These are phyloP conservation scores for Pocillopora verrucosa DNA, from an alignment of 64 coral and sea anemone species.

Conservation along the genomic window DNA sequence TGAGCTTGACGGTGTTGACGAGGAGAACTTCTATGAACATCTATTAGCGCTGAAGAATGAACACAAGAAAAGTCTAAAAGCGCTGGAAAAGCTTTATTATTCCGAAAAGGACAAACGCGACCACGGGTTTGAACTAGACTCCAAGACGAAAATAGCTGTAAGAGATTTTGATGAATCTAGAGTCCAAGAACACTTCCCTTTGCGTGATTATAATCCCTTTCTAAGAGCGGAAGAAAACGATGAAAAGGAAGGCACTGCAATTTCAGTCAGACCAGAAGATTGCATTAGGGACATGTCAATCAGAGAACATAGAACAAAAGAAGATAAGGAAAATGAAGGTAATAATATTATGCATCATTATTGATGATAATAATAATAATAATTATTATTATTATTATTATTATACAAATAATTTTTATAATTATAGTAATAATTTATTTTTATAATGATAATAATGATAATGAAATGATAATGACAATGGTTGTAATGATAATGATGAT, in stretches of 20 bases:
- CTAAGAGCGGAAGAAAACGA: constrained; percentile 22
- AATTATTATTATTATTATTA: too few species aligned
- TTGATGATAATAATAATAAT: too few species aligned
- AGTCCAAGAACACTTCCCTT: constrained; percentile 31
- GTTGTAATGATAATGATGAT: too few species aligned
- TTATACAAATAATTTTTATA: too few species aligned
- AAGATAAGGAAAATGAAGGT: constrained; percentile 80
- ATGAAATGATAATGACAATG: too few species aligned
- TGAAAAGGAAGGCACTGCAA: constrained; percentile 1
- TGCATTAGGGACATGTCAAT: constrained; percentile 65
- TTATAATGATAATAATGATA: too few species aligned
- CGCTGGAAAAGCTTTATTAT: constrained; percentile 90
- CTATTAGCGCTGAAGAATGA: constrained; percentile 84
- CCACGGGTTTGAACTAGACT: constrained; percentile 75
- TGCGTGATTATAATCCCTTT: constrained; percentile 64
- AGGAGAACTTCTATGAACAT: constrained; percentile 91
- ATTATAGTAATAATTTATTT: too few species aligned
- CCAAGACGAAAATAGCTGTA: constrained; percentile 65
- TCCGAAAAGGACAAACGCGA: constrained; percentile 66
- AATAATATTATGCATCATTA: not conserved
- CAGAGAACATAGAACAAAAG: constrained; percentile 39
- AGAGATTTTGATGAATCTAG: constrained; percentile 38
- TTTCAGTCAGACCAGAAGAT: constrained; percentile 29
- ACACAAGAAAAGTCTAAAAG: constrained; percentile 91
- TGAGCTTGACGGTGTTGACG: constrained; percentile 67